Evolutionary conservation across 2,888 invertebrate genomes (phyloP), one percentile per base, ranked within the genome.

Genomic region (Phlogophora meticulosa): DNA sequence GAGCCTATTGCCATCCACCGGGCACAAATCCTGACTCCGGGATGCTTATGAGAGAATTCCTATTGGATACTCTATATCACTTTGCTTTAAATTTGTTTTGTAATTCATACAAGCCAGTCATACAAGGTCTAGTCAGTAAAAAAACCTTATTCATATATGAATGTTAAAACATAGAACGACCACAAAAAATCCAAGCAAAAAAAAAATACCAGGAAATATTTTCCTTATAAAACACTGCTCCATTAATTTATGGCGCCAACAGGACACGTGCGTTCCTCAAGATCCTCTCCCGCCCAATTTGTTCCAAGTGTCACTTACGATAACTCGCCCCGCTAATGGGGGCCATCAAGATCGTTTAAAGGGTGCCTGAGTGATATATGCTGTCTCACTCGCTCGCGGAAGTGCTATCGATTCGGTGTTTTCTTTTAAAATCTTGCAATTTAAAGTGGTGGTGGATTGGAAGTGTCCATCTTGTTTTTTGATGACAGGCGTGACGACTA

Each of bases 221-320:
- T 24, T 42, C 49, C 11, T 17, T 10, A 7, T 24, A 28, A 46
- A 4, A 53, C 9, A 48, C 24, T 45, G 45, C 60, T 40, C 57
- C 57, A 74, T 72, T 68, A 78, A 74, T 68, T 75, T 69, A 66
- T 51, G 55, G 45, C 48, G 59, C 46, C 67, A 65, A 73, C 73
- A 65, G 51, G 67, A 63, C 64, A 72, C 58, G 73, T 73, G 78
- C 70, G 64, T 68, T 56, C 59, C 57, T 62, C 48, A 49, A 59
- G 65, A 76, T 60, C 67, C 74, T 64, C 72, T 82, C 77, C 73
- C 82, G 76, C 81, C 82, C 89, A 88, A 87, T 89, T 89, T 88
- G 87, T 84, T 73, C 78, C 75, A 82, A 90, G 85, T 88, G 88
- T 87, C 89, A 87, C 87, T 87, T 86, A 85, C 85, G 83, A 88